phyloP scores from a whole-genome alignment of 1,140 invertebrate genomes.

The Pseudobourletiella spinata region DNA sequence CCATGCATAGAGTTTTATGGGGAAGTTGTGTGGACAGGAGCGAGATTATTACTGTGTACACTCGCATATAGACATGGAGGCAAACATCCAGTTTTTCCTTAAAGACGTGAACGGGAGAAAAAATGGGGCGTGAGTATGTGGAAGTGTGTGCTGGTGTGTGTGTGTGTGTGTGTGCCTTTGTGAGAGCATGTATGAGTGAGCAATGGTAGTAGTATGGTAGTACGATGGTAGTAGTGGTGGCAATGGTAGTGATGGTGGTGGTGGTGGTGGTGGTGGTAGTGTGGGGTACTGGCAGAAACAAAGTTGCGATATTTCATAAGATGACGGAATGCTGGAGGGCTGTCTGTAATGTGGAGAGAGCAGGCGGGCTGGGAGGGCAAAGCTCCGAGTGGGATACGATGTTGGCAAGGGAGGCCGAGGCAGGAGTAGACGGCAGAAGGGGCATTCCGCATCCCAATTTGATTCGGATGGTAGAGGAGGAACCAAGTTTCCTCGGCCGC shows the following conservation, averaged over 20 bases:
- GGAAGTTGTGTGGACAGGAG: too few relatives aligned
- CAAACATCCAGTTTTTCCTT: too few relatives aligned
- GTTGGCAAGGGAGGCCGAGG: slow-evolving; percentile 8
- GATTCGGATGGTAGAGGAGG: slow-evolving; percentile 31
- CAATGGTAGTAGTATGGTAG: slow-evolving; percentile 1
- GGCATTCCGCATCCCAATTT: slow-evolving; percentile 29
- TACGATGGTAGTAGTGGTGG: slow-evolving; percentile 18
- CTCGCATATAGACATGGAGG: too few relatives aligned
- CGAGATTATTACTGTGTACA: too few relatives aligned
- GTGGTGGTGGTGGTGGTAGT: too few relatives aligned
- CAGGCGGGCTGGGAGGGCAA: slow-evolving; percentile 7
- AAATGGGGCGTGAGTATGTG: too few relatives aligned
- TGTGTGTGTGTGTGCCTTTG: too few relatives aligned
- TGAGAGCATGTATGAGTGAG: background rate
- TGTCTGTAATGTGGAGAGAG: slow-evolving; percentile 6
- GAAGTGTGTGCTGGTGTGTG: too few relatives aligned
- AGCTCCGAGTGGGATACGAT: slow-evolving; percentile 5
- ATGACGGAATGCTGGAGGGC: slow-evolving; percentile 22
- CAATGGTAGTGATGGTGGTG: too few relatives aligned
- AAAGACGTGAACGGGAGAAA: too few relatives aligned
- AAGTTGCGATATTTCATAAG: slow-evolving; percentile 28
- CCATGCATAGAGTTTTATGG: too few relatives aligned
- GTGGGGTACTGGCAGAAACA: slow-evolving; percentile 22
- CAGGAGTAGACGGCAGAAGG: slow-evolving; percentile 16
- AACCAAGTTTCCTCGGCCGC: slow-evolving; percentile 29